phyloP scores from a whole-genome alignment of 2,797 vertebrate genomes.

The Antennarius maculatus region DNA sequence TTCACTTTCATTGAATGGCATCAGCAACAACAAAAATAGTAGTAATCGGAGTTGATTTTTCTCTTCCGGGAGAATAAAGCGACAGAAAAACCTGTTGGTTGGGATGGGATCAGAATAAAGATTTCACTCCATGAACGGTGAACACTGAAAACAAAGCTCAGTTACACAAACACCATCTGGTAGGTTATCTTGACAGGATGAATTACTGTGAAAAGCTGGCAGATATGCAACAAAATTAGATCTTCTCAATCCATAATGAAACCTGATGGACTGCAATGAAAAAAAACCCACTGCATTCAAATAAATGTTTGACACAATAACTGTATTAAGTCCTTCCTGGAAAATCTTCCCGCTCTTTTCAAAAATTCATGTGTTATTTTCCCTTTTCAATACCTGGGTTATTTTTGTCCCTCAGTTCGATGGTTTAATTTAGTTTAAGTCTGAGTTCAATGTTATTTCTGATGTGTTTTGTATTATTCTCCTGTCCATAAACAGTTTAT shows the following conservation, averaged over 20 bases:
- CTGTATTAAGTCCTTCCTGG: conserved; percentile 51
- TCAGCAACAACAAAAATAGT: too few relatives aligned
- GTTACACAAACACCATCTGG: conserved; percentile 83
- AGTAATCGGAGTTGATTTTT: conserved; percentile 18
- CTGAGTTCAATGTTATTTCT: conserved; percentile 70
- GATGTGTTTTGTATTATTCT: conserved; percentile 66
- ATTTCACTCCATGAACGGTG: conserved; percentile 46
- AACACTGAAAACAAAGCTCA: conserved; percentile 62
- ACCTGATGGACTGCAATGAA: conserved; percentile 79
- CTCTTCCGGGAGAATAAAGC: conserved; percentile 4
- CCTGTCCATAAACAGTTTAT: conserved; percentile 73
- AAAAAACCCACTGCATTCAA: conserved; percentile 62
- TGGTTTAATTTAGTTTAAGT: conserved; percentile 73
- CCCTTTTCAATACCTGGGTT: conserved; percentile 65
- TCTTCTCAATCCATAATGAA: conserved; percentile 78
- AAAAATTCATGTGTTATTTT: conserved; percentile 54
- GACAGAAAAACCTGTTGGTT: conserved; percentile 6
- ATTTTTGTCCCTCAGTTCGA: conserved; percentile 64
- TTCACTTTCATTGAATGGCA: too few relatives aligned
- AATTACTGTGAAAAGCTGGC: conserved; percentile 80
- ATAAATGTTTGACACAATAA: conserved; percentile 70
- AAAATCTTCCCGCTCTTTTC: conserved; percentile 49
- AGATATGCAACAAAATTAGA: conserved; percentile 77
- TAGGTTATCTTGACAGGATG: conserved; percentile 77
- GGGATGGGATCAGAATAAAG: conserved; percentile 45